These are phyloP conservation scores for Empidonax alnorum DNA, from an alignment of 2,113 vertebrate genomes.

Conservation along the genomic window DNA sequence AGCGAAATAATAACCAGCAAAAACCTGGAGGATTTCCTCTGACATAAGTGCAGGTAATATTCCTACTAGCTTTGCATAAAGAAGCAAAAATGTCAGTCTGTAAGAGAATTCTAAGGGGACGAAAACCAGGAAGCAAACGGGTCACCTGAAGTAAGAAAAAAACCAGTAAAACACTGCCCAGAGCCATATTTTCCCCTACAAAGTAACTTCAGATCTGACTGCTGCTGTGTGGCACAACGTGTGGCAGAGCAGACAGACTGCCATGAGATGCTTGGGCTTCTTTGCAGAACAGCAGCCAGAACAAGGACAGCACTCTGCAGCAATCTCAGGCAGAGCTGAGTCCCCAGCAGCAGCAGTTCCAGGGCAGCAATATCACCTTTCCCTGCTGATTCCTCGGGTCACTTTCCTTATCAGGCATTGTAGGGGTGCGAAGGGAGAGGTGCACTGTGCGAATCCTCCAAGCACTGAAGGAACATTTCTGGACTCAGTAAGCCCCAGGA, in stretches of 20 bases:
- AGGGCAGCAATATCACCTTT: not conserved
- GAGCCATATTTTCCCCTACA: fast-evolving
- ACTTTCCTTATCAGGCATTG: not conserved
- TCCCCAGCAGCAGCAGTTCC: not conserved
- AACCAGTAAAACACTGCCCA: not conserved
- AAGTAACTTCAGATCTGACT: not conserved
- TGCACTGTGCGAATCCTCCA: not conserved
- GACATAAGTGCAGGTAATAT: not conserved
- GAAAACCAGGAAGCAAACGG: not conserved
- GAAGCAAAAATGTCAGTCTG: not conserved
- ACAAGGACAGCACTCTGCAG: not conserved
- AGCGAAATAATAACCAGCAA: not conserved
- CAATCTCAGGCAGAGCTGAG: not conserved
- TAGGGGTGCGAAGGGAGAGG: not conserved
- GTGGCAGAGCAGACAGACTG: not conserved
- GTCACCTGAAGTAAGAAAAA: not conserved
- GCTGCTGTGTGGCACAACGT: not conserved
- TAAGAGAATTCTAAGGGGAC: not conserved
- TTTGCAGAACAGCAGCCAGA: not conserved
- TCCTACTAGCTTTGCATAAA: not conserved
- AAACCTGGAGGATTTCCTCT: not conserved
- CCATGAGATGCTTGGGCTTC: not conserved
- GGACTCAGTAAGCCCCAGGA: not conserved
- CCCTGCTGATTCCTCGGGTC: not conserved
- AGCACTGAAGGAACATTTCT: not conserved